Base-by-base conservation (phyloP, 2,113 vertebrate species). In the Cottus gobio region DNA sequence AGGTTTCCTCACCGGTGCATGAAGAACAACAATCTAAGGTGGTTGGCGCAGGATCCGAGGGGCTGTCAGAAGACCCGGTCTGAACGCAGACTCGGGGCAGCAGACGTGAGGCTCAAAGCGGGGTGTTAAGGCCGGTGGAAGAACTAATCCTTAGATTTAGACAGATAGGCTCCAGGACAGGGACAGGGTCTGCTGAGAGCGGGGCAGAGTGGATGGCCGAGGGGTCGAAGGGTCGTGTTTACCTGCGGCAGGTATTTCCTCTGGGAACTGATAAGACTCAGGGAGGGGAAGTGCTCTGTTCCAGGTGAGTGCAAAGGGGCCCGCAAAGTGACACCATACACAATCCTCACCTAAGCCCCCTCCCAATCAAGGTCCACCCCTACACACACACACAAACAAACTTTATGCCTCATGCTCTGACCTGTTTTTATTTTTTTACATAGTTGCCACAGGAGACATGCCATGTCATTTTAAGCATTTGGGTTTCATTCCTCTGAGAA, bases 191-290 rank as follows among this genome's bases (percentile, higher is more conserved):
- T 30, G 58, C 77, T 70, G 77, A 85, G 82, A 86, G 87, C 4
- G 65, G 71, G 83, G 57, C 85, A 88, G 87, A 90, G 90, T 71
- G 85, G 93, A 94, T 87, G 91, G 92, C 90, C 81, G 36, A 75
- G 90, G 78, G 95, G 95, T 95, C 91, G 80, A 62, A 64, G 90
- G 94, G 95, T 95, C 90, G 66, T 95, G 94, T 95, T 95, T 95
- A 95, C 94, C 94, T 95, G 94, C 64, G 79, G 88, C 93, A 95
- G 95, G 94, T 95, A 95, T 94, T 95, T 95, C 95, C 95, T 95
- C 93, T 90, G 82, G 89, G 90, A 88, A 84, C 95, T 93, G 95
- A 96, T 96, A 96, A 96, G 95, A 83, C 86, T 72, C 48, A 30
- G 84, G 84, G 92, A 94, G 86, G 92, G 94, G 95, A 96, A 96